A percentile compares a stretch with the other conserved stretches of the same genome.
Evolutionary conservation across 2,797 vertebrate genomes (phyloP).

Genomic region (Catostomus latipinnis): DNA sequence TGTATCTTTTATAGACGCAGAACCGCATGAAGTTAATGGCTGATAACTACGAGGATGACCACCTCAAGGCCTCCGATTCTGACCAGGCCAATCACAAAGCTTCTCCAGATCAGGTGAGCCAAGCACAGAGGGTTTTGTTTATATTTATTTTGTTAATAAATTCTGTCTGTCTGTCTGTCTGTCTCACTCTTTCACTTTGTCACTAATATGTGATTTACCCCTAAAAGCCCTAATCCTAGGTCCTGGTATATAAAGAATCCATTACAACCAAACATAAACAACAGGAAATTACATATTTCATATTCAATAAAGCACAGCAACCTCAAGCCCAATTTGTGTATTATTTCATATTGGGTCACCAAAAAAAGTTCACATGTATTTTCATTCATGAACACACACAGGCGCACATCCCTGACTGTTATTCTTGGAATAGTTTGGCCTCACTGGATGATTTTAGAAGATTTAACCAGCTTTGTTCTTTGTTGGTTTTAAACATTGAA

Average conservation of each 20-base stretch:
- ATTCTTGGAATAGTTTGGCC: constrained; percentile 35
- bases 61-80: constrained; percentile 87
- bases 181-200: background rate
- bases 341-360: constrained; percentile 54
- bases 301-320: constrained; percentile 51
- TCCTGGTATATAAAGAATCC: constrained; percentile 53
- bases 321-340: constrained; percentile 50
- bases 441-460: constrained; percentile 17
- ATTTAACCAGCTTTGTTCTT: constrained; percentile 37
- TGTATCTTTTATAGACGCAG: constrained; percentile 83
- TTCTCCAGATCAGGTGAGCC: constrained; percentile 92
- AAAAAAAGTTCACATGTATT: background rate
- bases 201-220: constrained; percentile 50
- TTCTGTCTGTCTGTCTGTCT: background rate
- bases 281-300: constrained; percentile 65
- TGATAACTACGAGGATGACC: constrained; percentile 95
- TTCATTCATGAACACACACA: constrained; percentile 28
- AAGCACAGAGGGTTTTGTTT: background rate
- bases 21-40: constrained; percentile 99
- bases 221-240: constrained; percentile 34
- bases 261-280: constrained; percentile 57
- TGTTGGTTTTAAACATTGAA: constrained; percentile 46
- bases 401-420: constrained; percentile 17
- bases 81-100: constrained; percentile 93
- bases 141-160: background rate